These are phyloP conservation scores for Drosophila bocki DNA, from an alignment of 1,140 invertebrate genomes.

Conservation along the genomic window DNA sequence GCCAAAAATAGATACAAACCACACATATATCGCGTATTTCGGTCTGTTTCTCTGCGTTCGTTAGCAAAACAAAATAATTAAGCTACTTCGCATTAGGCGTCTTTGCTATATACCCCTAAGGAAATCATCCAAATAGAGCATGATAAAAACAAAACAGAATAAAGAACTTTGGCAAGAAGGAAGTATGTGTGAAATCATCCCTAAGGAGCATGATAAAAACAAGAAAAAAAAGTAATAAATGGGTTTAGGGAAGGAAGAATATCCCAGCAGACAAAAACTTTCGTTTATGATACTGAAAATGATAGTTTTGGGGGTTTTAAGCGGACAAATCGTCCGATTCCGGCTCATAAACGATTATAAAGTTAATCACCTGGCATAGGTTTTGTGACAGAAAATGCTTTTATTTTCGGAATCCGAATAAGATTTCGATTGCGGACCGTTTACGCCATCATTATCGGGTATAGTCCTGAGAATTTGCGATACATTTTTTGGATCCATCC, in stretches of 20 bases:
- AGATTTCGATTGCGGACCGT: too few relatives aligned
- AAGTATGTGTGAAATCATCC: background rate
- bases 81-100: conserved; percentile 60
- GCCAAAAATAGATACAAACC: conserved; percentile 52
- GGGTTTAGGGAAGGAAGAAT: background rate
- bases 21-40: conserved; percentile 5
- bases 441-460: too few relatives aligned
- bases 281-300: too few relatives aligned
- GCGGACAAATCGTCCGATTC: too few relatives aligned
- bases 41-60: conserved; percentile 15
- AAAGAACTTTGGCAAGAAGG: background rate
- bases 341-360: too few relatives aligned
- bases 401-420: too few relatives aligned
- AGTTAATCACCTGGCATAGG: too few relatives aligned
- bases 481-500: too few relatives aligned
- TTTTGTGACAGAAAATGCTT: too few relatives aligned
- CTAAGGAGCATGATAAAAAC: background rate
- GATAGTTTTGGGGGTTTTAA: too few relatives aligned
- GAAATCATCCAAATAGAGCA: conserved; percentile 26
- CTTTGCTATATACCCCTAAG: background rate
- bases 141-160: conserved; percentile 35
- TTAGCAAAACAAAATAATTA: conserved; percentile 75
- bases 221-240: background rate
- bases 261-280: background rate
- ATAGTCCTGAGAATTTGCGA: too few relatives aligned